phyloP scores from a whole-genome alignment of 2,888 invertebrate species.

The Hartigia nigra region DNA sequence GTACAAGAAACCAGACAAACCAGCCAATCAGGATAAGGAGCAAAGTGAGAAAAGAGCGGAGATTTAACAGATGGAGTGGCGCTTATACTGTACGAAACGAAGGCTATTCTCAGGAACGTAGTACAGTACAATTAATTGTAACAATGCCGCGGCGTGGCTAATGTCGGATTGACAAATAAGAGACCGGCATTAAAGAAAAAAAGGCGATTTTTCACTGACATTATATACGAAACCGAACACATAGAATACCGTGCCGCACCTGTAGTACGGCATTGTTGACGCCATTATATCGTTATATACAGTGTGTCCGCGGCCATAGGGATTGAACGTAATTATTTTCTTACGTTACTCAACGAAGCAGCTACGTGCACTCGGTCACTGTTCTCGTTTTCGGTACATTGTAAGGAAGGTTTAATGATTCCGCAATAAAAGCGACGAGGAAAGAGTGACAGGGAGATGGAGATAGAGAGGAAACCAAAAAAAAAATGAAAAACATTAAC shows the following conservation, averaged over 20 bases:
- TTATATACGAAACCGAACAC: background rate
- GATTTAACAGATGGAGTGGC: background rate
- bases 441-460: background rate
- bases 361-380: background rate
- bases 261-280: background rate
- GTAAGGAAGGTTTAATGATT: background rate
- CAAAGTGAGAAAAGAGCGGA: background rate
- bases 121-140: conserved; percentile 7
- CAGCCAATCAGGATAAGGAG: background rate
- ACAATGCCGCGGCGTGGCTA: conserved; percentile 1
- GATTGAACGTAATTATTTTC: conserved; percentile 1
- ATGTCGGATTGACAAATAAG: conserved; percentile 1
- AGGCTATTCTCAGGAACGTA: background rate
- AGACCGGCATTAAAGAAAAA: background rate
- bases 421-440: background rate
- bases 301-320: background rate
- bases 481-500: background rate
- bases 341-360: background rate
- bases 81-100: background rate
- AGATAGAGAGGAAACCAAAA: background rate
- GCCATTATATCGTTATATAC: background rate
- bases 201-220: background rate
- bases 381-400: background rate
- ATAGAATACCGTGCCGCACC: background rate
- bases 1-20: background rate